Evolutionary conservation across 2,113 vertebrate genomes (phyloP).

Genomic region (Cettia cetti): DNA sequence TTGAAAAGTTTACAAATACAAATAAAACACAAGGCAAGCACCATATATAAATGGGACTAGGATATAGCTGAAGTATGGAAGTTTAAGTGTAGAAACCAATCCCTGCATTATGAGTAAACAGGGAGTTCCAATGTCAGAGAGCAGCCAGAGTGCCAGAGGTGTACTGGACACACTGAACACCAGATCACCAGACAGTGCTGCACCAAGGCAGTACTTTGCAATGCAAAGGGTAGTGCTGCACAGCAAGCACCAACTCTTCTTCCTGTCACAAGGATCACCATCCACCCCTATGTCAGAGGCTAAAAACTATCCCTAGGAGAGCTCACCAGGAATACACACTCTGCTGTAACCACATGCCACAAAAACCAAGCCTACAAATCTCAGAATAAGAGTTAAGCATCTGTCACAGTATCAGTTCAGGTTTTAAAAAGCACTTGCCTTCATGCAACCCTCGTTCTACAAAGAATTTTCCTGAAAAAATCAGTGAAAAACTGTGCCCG

Average conservation of each 20-base stretch:
- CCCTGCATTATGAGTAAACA: neutral
- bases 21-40: neutral
- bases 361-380: neutral
- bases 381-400: neutral
- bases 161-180: neutral
- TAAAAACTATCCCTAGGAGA: neutral
- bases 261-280: neutral
- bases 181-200: neutral
- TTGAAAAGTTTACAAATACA: neutral
- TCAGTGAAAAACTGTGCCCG: neutral
- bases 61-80: neutral
- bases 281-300: rapidly evolving
- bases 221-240: neutral
- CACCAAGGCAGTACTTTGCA: neutral
- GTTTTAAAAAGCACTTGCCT: neutral
- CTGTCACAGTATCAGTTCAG: neutral
- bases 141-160: neutral
- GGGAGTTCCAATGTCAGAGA: neutral
- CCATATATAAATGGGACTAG: neutral
- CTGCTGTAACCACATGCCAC: neutral
- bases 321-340: neutral
- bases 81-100: neutral
- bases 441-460: neutral
- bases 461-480: neutral
- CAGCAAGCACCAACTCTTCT: neutral